These are phyloP conservation scores for Proisotoma minuta DNA, from an alignment of 2,888 invertebrate species.

Conservation along the genomic window DNA sequence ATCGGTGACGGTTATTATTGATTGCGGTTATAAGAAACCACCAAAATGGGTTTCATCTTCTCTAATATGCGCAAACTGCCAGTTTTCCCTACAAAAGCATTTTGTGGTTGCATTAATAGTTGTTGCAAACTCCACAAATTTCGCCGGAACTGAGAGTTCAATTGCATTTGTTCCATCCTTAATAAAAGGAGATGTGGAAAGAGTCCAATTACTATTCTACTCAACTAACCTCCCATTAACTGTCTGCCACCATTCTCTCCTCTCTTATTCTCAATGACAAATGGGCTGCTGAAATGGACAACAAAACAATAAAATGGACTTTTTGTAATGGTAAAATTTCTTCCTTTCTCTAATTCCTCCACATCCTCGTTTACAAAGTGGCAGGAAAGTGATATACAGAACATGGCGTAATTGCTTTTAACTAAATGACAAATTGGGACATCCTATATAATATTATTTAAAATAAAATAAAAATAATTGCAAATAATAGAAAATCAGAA, in stretches of 20 bases:
- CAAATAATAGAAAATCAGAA: too few relatives aligned
- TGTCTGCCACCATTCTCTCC: too few relatives aligned
- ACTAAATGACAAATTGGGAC: too few relatives aligned
- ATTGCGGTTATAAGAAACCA: background rate
- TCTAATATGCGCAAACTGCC: constrained; percentile 2
- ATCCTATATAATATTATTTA: too few relatives aligned
- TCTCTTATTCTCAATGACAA: too few relatives aligned
- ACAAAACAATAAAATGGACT: constrained; percentile 2
- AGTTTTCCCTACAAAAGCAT: background rate
- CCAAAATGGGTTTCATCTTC: background rate
- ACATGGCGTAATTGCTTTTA: too few relatives aligned
- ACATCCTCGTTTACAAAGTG: too few relatives aligned
- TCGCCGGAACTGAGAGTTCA: background rate
- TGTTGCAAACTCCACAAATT: background rate
- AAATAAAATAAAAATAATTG: too few relatives aligned
- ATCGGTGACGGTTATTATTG: background rate
- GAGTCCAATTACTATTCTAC: constrained; percentile 4
- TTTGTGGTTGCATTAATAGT: background rate
- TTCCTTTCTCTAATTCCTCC: too few relatives aligned
- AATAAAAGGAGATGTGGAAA: background rate
- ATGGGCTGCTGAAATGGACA: constrained; percentile 23
- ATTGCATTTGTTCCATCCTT: too few relatives aligned
- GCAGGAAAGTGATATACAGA: too few relatives aligned
- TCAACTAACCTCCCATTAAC: background rate
- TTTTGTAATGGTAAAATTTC: too few relatives aligned